Evolutionary conservation across 2,113 vertebrate species (phyloP).

Genomic region (Trematocara stigmaticum): DNA sequence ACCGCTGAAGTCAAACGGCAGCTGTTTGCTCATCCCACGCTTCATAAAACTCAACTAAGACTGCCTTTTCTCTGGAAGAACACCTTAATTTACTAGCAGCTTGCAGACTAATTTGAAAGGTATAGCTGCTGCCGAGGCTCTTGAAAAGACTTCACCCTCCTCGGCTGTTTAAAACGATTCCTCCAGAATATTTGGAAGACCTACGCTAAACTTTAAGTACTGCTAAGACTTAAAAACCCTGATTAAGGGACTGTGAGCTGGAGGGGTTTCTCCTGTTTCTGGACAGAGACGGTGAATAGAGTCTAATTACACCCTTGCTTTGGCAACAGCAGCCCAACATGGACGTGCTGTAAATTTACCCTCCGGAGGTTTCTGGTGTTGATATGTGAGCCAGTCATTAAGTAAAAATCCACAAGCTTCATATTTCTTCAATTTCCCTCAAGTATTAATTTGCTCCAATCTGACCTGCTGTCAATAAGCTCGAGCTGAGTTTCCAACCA

Average conservation of each 20-base stretch:
- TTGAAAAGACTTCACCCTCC: neutral
- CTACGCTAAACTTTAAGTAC: neutral
- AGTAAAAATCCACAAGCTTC: slow-evolving; percentile 12
- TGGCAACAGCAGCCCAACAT: slow-evolving; percentile 50
- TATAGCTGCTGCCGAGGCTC: neutral
- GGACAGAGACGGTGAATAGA: neutral
- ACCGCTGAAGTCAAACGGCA: slow-evolving; percentile 6
- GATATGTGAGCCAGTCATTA: slow-evolving; percentile 50
- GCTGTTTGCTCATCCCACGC: slow-evolving; percentile 1
- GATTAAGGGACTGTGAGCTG: neutral
- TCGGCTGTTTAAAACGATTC: neutral
- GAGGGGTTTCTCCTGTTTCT: slow-evolving; percentile 3
- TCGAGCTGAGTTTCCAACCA: neutral
- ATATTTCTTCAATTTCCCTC: slow-evolving; percentile 42
- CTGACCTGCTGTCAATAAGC: neutral
- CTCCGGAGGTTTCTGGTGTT: slow-evolving; percentile 23
- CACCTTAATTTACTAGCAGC: neutral
- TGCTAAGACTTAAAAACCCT: neutral
- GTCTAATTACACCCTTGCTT: slow-evolving; percentile 40
- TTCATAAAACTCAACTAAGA: neutral
- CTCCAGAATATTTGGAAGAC: neutral
- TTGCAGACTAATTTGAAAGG: neutral
- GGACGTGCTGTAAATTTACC: slow-evolving; percentile 27
- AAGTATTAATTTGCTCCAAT: slow-evolving; percentile 49
- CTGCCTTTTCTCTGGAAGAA: neutral